These are phyloP conservation scores for Aphaenogaster floridana DNA, from an alignment of 1,140 invertebrate species.

Conservation along the genomic window DNA sequence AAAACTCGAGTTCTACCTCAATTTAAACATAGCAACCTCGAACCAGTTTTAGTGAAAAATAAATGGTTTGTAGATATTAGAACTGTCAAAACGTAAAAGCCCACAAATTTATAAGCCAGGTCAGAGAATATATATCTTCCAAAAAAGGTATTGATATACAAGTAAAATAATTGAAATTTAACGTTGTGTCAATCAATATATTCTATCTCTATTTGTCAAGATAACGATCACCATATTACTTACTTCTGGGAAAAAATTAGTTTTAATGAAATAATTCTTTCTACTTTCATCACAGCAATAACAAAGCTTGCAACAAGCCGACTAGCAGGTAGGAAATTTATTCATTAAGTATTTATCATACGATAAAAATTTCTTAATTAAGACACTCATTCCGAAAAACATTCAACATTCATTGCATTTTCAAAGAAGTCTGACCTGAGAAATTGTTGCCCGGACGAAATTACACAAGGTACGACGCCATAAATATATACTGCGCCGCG, in stretches of 20 bases:
- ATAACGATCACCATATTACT: background rate
- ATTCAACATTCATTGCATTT: background rate
- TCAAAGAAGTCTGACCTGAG: background rate
- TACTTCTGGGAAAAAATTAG: background rate
- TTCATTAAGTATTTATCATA: background rate
- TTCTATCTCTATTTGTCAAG: background rate
- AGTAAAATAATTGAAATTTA: constrained; percentile 8
- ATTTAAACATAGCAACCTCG: background rate
- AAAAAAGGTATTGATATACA: background rate
- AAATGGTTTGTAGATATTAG: background rate
- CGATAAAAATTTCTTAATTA: background rate
- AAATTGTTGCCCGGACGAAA: background rate
- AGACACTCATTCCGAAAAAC: background rate
- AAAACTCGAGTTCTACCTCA: background rate
- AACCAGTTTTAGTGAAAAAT: background rate
- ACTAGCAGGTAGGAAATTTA: background rate
- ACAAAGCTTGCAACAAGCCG: background rate
- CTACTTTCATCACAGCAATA: background rate
- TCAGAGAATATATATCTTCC: background rate
- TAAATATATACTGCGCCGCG: too few relatives aligned
- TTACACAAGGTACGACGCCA: background rate
- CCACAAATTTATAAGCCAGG: background rate
- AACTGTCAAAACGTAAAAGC: background rate
- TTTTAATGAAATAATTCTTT: constrained; percentile 17
- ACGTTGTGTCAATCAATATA: constrained; percentile 9